These are phyloP conservation scores for Tiliacea aurago DNA, from an alignment of 2,888 invertebrate genomes.

Conservation along the genomic window DNA sequence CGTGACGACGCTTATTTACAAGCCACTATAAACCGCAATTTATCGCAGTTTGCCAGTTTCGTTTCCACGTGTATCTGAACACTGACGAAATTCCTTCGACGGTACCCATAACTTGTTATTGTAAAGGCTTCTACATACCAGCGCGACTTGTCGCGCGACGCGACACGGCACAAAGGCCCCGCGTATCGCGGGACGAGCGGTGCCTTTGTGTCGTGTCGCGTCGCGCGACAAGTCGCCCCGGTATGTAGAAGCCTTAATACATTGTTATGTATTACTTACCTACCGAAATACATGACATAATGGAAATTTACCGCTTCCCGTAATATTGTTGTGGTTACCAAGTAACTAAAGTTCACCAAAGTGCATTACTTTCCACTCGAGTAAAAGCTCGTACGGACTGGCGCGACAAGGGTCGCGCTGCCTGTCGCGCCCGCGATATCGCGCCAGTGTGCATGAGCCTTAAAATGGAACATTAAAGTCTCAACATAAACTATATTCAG, in stretches of 20 bases:
- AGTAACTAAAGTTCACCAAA: constrained; percentile 19
- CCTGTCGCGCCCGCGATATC: no score
- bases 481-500: constrained; percentile 44
- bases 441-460: no score
- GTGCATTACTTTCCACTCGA: constrained; percentile 10
- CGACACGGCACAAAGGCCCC: no score
- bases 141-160: no score
- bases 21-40: constrained; percentile 46
- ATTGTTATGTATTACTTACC: constrained; percentile 36
- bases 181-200: no score
- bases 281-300: constrained; percentile 24
- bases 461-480: constrained; percentile 20
- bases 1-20: constrained; percentile 15
- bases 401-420: no score
- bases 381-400: constrained; percentile 2
- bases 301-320: constrained; percentile 30
- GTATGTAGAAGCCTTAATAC: no score
- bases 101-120: constrained; percentile 42
- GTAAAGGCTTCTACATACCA: no score
- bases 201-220: no score
- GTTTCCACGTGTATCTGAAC: constrained; percentile 60
- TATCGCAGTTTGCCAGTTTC: constrained; percentile 44
- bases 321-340: constrained; percentile 21
- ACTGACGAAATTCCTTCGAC: constrained; percentile 58
- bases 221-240: no score